Evolutionary conservation across 2,888 invertebrate genomes (phyloP).

Genomic region (Clusia tigrina): DNA sequence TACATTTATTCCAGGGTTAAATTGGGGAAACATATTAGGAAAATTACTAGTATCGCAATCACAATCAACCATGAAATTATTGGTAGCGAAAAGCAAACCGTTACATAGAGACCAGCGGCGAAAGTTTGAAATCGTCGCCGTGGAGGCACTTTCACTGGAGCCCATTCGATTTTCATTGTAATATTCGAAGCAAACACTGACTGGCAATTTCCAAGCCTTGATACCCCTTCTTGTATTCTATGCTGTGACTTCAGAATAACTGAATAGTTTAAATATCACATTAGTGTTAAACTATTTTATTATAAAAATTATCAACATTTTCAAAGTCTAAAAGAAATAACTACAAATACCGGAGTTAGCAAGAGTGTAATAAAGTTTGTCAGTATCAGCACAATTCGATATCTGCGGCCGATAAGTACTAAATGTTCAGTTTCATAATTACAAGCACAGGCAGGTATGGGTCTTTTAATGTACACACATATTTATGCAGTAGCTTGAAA

Average conservation of each 20-base stretch:
- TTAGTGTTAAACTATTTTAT: background rate
- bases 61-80: slow-evolving; percentile 64
- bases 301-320: background rate
- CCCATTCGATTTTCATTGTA: slow-evolving; percentile 79
- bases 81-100: slow-evolving; percentile 71
- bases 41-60: slow-evolving; percentile 17
- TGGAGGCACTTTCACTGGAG: slow-evolving; percentile 80
- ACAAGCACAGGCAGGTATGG: too few relatives aligned
- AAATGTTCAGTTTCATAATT: slow-evolving; percentile 1
- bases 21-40: background rate
- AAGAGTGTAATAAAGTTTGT: background rate
- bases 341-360: background rate
- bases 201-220: background rate
- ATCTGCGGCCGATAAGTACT: background rate
- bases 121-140: slow-evolving; percentile 84
- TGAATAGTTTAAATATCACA: background rate
- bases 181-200: background rate
- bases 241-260: background rate
- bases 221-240: background rate
- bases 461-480: too few relatives aligned
- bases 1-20: background rate
- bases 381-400: background rate
- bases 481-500: too few relatives aligned
- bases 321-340: background rate
- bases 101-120: slow-evolving; percentile 77